Percentiles rank a stretch among this genome's conserved stretches.
phyloP scores from a whole-genome alignment of 1,140 invertebrate species.

The Magallana ariakensis region DNA sequence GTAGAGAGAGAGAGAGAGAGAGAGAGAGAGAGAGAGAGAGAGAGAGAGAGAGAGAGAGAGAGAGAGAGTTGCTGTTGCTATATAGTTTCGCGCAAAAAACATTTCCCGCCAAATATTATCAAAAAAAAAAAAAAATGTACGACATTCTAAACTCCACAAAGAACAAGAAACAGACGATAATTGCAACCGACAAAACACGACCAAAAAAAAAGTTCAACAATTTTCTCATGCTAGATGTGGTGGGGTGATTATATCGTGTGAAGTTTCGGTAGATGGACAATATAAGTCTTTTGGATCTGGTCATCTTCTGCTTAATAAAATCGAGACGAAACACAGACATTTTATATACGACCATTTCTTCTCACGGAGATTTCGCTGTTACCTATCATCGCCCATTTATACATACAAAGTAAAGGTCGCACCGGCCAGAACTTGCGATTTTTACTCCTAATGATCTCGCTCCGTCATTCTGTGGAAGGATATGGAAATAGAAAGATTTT shows the following conservation, averaged over 20 bases:
- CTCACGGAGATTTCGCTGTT: constrained; percentile 14
- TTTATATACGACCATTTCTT: background rate
- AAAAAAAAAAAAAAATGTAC: background rate
- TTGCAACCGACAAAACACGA: background rate
- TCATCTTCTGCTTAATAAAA: background rate
- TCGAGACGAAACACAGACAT: constrained; percentile 6
- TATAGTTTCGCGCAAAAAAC: too few species aligned
- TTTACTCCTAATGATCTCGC: background rate
- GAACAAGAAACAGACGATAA: constrained; percentile 5
- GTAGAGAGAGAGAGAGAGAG: too few species aligned
- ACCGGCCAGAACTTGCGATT: background rate
- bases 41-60: too few species aligned
- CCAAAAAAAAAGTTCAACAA: background rate
- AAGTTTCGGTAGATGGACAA: background rate
- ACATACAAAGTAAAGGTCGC: too few species aligned
- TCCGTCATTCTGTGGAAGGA: too few species aligned
- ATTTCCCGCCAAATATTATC: constrained; percentile 23
- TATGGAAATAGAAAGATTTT: background rate
- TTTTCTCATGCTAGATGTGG: background rate
- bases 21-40: too few species aligned
- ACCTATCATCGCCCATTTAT: too few species aligned
- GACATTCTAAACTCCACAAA: background rate
- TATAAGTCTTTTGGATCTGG: background rate
- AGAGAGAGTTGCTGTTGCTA: too few species aligned
- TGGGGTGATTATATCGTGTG: background rate